Evolutionary conservation across 2,797 vertebrate species (phyloP), one percentile per base, ranked within the genome.

Genomic region (Phoebastria nigripes): DNA sequence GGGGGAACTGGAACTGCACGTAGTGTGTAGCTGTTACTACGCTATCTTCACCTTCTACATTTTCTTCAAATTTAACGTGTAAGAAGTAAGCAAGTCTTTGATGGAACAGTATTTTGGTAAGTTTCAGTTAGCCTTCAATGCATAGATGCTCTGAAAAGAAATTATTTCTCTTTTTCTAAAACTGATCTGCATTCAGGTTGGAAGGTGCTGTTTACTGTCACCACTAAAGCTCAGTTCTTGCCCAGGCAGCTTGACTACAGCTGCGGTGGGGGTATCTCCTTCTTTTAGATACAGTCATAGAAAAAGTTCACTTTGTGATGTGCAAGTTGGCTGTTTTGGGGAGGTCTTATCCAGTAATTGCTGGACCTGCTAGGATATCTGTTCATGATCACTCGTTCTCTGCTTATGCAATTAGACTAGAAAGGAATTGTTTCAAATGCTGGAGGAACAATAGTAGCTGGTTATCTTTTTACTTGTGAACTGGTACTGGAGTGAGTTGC

Each of bases 211-310:
- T 28, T 79, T 39, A 31, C 21, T 39, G 29, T 54, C 0, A 0
- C 31, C 12, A 3, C 24, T 54, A 3, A 71, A 90, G 41, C 8
- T 83, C n/a, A 5, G 37, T 31, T 8, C 65, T 90, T 82, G 26
- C 55, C 54, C 3, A 1, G 41, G n/a, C 37, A 52, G 15, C 46
- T 39, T 39, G 35, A 18, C 11, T 56, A 22, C 18, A 26, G 12
- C 12, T 55, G n/a, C 1, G 2, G 15, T 3, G 5, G 11, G 24
- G 21, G 7, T 14, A 3, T 35, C 20, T 8, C 7, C 17, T 18
- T 49, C 51, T 41, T 52, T 35, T 21, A 39, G 44, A 7, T 41
- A 29, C 13, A 29, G 7, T 28, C 19, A 7, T 3, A 18, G 44
- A 35, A 18, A 9, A 63, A 10, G 9, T 12, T 74, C 19, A 6